Conservation (phyloP, 2,888 invertebrate species). For the Phengaris arion region DNA sequence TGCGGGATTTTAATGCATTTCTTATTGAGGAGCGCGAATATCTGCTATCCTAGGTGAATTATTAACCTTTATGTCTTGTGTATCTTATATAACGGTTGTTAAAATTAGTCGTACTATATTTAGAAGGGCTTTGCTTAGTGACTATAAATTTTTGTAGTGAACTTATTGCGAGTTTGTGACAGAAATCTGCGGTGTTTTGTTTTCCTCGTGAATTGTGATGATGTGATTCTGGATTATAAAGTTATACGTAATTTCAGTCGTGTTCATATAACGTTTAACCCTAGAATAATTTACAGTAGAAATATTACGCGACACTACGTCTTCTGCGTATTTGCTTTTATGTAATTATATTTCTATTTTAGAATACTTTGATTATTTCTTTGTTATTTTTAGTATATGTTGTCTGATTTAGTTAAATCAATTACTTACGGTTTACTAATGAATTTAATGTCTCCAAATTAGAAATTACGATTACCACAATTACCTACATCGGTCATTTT, state of each 20-base stretch:
- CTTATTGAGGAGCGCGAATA: not conserved
- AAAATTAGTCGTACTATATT: not conserved
- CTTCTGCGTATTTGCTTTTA: not conserved
- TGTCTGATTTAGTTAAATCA: not conserved
- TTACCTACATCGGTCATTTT: not conserved
- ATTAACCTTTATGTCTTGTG: not conserved
- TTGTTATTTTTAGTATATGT: not conserved
- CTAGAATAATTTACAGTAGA: too few relatives aligned
- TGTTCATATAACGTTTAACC: too few relatives aligned
- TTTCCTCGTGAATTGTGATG: not conserved
- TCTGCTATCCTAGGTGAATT: not conserved
- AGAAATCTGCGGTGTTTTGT: not conserved
- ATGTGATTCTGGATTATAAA: not conserved
- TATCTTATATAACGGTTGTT: not conserved
- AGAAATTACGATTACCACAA: not conserved
- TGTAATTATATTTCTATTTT: not conserved
- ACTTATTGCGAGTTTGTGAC: not conserved
- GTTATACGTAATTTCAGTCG: not conserved
- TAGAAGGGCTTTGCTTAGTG: not conserved
- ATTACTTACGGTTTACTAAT: not conserved
- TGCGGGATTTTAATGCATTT: conserved; percentile 32
- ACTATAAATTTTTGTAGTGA: not conserved
- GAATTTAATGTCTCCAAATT: not conserved
- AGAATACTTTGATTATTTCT: not conserved
- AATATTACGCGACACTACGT: too few relatives aligned